Percentiles rank a stretch among this genome's conserved stretches.
Evolutionary conservation across 2,888 invertebrate species (phyloP).

Genomic region (Ischnura elegans): DNA sequence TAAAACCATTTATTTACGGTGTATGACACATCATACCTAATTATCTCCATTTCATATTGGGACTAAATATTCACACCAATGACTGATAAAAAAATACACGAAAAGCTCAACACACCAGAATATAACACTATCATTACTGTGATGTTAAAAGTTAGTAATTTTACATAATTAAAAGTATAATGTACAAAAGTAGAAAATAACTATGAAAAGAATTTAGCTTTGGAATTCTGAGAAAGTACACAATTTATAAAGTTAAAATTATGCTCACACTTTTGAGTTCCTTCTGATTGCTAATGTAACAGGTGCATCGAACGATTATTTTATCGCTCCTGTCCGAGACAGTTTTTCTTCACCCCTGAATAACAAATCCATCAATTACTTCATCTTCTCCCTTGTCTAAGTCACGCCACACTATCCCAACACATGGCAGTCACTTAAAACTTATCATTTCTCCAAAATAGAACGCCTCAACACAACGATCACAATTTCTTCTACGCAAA

Average conservation of each 20-base stretch:
- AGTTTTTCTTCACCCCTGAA: neutral
- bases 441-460: conserved; percentile 46
- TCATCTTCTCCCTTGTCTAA: neutral
- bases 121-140: conserved; percentile 40
- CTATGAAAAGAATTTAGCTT: conserved; percentile 38
- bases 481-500: conserved; percentile 7
- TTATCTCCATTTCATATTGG: neutral
- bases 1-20: neutral
- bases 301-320: conserved; percentile 34
- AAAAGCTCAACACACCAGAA: conserved; percentile 46
- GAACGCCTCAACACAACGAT: conserved; percentile 23
- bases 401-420: neutral
- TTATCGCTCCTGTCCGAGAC: conserved; percentile 18
- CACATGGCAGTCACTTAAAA: conserved; percentile 28
- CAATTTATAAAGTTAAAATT: conserved; percentile 38
- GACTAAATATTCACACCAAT: neutral
- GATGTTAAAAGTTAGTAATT: conserved; percentile 50
- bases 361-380: neutral
- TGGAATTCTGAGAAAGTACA: conserved; percentile 59
- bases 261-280: neutral
- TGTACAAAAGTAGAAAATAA: conserved; percentile 62
- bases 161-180: conserved; percentile 42
- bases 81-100: conserved; percentile 43
- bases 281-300: conserved; percentile 34
- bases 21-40: neutral